These are phyloP conservation scores for Ceratitis capitata DNA, from an alignment of 1,140 invertebrate species.

Conservation along the genomic window DNA sequence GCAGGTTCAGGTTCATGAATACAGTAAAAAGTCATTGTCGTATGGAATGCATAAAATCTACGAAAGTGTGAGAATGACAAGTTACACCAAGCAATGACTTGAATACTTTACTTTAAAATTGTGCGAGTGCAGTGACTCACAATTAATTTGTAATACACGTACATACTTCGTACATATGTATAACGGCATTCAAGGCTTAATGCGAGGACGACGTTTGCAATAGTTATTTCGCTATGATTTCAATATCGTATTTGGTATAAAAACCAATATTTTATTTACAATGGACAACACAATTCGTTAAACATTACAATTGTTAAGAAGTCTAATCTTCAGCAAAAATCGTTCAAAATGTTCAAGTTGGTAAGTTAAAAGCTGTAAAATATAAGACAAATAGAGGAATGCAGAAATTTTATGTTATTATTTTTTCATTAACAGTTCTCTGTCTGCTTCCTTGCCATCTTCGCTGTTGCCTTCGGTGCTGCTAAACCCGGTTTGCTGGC, in stretches of 20 bases:
- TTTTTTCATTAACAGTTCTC: background rate
- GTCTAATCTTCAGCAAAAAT: background rate
- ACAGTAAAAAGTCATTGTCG: too few species aligned
- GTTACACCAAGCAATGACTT: too few species aligned
- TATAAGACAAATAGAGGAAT: background rate
- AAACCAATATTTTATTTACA: background rate
- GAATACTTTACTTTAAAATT: too few species aligned
- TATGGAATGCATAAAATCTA: too few species aligned
- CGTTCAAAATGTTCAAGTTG: conserved; percentile 43
- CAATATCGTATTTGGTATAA: background rate
- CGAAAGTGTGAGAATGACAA: too few species aligned
- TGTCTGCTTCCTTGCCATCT: conserved; percentile 46
- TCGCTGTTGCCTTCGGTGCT: conserved; percentile 51
- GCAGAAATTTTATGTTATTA: background rate
- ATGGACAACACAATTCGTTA: background rate
- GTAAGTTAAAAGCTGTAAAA: background rate
- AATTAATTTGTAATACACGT: conserved; percentile 44
- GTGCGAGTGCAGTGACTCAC: conserved; percentile 43
- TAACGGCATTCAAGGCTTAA: background rate
- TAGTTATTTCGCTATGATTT: conserved; percentile 44
- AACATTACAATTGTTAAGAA: background rate
- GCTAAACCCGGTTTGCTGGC: conserved; percentile 38
- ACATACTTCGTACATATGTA: background rate
- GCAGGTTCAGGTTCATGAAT: too few species aligned
- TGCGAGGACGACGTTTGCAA: conserved; percentile 45